A percentile compares a stretch with the other conserved stretches of the same genome.
Conservation (phyloP, 2,797 vertebrate genomes). For the Echeneis naucrates region DNA sequence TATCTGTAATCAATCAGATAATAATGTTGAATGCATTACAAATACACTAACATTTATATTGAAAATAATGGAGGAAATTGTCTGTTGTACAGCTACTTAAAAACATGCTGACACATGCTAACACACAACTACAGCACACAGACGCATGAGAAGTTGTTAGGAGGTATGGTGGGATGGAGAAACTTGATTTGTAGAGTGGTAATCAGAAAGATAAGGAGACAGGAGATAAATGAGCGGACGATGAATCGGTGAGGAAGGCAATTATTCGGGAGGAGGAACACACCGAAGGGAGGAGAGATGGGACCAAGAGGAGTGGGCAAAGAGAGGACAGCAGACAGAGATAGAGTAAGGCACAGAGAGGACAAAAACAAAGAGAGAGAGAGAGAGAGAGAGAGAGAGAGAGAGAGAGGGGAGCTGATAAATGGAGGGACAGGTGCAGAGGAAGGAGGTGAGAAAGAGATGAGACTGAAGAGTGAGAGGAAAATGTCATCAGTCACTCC, state of each 20-base stretch:
- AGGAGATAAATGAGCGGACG: conserved; percentile 73
- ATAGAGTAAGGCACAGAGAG: conserved; percentile 10
- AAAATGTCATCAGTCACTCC: conserved; percentile 24
- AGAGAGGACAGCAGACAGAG: conserved; percentile 35
- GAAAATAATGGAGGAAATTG: background rate
- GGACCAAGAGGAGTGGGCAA: conserved; percentile 40
- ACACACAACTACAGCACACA: conserved; percentile 22
- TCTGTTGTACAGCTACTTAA: background rate
- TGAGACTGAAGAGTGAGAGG: background rate
- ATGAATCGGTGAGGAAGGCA: conserved; percentile 69
- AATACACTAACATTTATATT: background rate
- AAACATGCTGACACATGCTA: conserved; percentile 11
- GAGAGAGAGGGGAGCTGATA: background rate
- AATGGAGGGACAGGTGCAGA: conserved; percentile 10
- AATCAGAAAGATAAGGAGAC: conserved; percentile 68
- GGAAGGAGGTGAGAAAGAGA: conserved; percentile 7
- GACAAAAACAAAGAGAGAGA: conserved; percentile 29
- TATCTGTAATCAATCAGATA: no score
- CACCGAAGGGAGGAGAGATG: conserved; percentile 48
- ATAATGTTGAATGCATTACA: no score
- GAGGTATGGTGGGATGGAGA: conserved; percentile 33
- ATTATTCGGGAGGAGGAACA: conserved; percentile 62
- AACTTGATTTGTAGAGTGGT: conserved; percentile 62
- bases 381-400: conserved; percentile 2
- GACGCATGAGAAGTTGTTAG: conserved; percentile 30